phyloP scores from a whole-genome alignment of 1,140 invertebrate species.

The Drosophila mayri region DNA sequence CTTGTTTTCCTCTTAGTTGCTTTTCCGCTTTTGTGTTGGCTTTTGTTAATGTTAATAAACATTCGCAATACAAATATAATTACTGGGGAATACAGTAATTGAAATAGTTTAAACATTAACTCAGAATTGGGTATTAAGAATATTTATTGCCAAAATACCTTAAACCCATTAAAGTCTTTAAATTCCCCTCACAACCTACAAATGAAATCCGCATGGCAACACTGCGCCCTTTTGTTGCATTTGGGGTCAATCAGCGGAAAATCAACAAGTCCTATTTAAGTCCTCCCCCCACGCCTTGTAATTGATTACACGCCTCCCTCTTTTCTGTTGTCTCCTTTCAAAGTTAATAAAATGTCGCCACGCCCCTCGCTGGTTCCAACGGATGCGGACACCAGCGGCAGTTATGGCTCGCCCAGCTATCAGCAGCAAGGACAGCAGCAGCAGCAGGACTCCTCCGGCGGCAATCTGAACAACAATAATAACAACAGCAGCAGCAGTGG shows the following conservation, averaged over 20 bases:
- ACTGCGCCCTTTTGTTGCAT: constrained; percentile 9
- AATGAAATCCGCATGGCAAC: neutral
- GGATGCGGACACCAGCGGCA: constrained; percentile 75
- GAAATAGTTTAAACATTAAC: neutral
- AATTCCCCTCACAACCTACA: neutral
- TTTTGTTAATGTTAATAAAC: constrained; percentile 1
- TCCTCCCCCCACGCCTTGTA: constrained; percentile 7
- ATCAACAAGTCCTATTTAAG: constrained; percentile 48
- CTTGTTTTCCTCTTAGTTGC: neutral
- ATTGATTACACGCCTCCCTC: constrained; percentile 36
- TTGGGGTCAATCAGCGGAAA: constrained; percentile 46
- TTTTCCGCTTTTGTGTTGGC: neutral
- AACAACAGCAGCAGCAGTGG: constrained; percentile 55
- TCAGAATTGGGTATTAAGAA: no score
- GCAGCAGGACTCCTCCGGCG: constrained; percentile 73
- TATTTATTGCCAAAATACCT: no score
- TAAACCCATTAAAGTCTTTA: no score
- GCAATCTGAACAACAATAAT: constrained; percentile 79
- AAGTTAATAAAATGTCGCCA: constrained; percentile 89
- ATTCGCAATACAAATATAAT: neutral
- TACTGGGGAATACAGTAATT: neutral
- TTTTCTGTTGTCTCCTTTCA: constrained; percentile 67
- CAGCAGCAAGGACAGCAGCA: constrained; percentile 77
- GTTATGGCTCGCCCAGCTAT: constrained; percentile 69
- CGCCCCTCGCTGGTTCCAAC: constrained; percentile 86